These are phyloP conservation scores for Hydropotes inermis DNA, from an alignment of 2,113 vertebrate species.

Conservation along the genomic window DNA sequence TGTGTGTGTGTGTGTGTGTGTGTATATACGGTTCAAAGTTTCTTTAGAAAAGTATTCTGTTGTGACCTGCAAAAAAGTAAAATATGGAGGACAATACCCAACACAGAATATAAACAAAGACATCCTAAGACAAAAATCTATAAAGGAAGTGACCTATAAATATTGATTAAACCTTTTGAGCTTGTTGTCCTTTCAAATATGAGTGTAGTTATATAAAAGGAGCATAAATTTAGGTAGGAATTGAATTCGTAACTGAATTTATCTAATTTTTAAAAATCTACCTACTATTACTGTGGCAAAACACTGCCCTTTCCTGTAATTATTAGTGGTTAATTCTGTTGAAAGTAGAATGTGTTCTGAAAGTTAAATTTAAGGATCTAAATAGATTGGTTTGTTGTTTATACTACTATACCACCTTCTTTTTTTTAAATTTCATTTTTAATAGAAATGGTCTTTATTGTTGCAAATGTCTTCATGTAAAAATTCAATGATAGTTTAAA, in stretches of 20 bases:
- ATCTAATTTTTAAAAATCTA: background rate
- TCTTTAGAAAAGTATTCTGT: conserved; percentile 44
- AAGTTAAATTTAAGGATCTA: background rate
- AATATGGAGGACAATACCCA: background rate
- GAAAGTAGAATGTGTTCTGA: background rate
- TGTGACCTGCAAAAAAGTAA: background rate
- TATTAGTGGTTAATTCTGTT: background rate
- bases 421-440: background rate
- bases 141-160: background rate
- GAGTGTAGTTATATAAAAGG: background rate
- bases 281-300: background rate
- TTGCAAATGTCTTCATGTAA: background rate
- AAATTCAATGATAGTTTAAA: background rate
- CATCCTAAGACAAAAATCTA: background rate
- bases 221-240: background rate
- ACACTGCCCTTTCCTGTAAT: background rate
- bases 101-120: background rate
- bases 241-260: background rate
- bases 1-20: too few relatives aligned
- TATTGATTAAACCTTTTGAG: background rate
- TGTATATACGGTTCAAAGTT: conserved; percentile 40
- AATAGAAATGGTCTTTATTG: background rate
- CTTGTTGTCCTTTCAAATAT: background rate
- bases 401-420: background rate
- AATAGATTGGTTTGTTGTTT: background rate